Conservation (phyloP, 2,888 invertebrate genomes). For the Onchidella celtica region DNA sequence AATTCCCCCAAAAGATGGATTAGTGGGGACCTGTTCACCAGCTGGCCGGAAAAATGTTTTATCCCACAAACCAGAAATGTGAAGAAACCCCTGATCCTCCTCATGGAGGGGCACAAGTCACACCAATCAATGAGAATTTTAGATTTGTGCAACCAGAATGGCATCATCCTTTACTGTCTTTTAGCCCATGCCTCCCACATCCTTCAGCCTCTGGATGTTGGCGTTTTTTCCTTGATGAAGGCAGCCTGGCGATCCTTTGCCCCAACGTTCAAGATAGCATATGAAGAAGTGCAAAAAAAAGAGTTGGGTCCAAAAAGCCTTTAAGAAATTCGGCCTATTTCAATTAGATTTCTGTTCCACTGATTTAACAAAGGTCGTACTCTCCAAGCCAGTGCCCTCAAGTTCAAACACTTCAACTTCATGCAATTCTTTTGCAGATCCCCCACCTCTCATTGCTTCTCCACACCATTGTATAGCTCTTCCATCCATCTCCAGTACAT, state of each 20-base stretch:
- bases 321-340: background rate
- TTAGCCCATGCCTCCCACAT: conserved; percentile 21
- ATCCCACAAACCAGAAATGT: conserved; percentile 14
- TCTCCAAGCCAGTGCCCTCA: no score
- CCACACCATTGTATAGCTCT: no score
- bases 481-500: no score
- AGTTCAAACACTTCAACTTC: no score
- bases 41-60: conserved; percentile 7
- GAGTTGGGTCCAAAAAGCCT: background rate
- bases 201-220: conserved; percentile 29
- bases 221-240: conserved; percentile 16
- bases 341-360: background rate
- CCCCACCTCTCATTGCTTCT: no score
- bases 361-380: background rate
- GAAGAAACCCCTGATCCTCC: conserved; percentile 12
- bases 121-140: conserved; percentile 4
- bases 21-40: background rate
- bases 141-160: background rate
- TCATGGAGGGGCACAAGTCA: conserved; percentile 15
- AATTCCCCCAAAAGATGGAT: conserved; percentile 20
- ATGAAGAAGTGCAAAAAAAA: background rate
- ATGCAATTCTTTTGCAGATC: no score
- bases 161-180: conserved; percentile 4
- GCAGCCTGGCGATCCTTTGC: conserved; percentile 11
- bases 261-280: conserved; percentile 4